phyloP scores from a whole-genome alignment of 2,797 vertebrate genomes.

The Eleutherodactylus coqui region DNA sequence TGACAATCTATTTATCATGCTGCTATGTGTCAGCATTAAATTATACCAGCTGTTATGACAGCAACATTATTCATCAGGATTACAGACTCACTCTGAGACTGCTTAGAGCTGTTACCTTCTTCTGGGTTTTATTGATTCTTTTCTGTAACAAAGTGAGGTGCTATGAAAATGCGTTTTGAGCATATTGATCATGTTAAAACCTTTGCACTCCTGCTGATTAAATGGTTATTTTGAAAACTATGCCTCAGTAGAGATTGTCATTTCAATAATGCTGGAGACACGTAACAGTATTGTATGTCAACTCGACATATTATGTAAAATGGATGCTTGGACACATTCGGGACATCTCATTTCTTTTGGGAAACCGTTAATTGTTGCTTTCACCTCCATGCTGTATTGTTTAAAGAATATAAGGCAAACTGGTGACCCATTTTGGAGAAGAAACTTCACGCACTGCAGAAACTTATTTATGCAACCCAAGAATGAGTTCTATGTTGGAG shows the following conservation, averaged over 20 bases:
- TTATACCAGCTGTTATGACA: slow-evolving; percentile 96
- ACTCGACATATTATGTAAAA: not conserved
- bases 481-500: not conserved
- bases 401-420: not conserved
- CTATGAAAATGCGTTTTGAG: slow-evolving; percentile 82
- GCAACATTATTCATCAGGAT: slow-evolving; percentile 95
- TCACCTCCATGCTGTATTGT: too few relatives aligned
- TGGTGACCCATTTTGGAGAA: not conserved
- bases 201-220: slow-evolving; percentile 50
- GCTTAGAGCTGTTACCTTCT: slow-evolving; percentile 79
- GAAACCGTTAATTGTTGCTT: not conserved
- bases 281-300: not conserved
- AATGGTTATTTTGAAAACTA: slow-evolving; percentile 28
- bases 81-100: slow-evolving; percentile 79
- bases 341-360: not conserved
- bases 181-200: slow-evolving; percentile 84
- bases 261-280: not conserved
- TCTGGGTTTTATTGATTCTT: slow-evolving; percentile 85
- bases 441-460: not conserved
- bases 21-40: slow-evolving; percentile 93
- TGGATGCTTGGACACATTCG: not conserved
- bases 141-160: slow-evolving; percentile 80
- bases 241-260: not conserved
- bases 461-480: not conserved
- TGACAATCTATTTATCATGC: slow-evolving; percentile 91